Evolutionary conservation across 1,140 invertebrate genomes (phyloP), one percentile per base, ranked within the genome.

Genomic region (Diuraphis noxia): DNA sequence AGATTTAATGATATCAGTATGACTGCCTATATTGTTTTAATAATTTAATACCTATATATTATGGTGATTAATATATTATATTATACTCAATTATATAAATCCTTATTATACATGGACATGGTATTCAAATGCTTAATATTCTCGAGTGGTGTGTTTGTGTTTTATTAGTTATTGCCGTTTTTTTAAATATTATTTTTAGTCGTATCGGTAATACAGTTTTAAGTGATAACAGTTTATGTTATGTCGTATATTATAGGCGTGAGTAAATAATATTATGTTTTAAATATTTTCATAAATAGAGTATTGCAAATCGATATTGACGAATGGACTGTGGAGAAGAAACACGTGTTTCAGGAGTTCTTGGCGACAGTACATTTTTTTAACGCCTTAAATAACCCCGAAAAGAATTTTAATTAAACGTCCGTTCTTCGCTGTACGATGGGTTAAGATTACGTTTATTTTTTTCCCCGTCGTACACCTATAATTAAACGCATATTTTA

Each of bases 391-490:
- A 90, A 90, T 90, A 90, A 43, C 63, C 40, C 63, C 30, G n/a
- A 34, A 77, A 43, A 79, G 88, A 90, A 90, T 90, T 72, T 90
- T 90, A 90, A 90, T 90, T 90, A 72, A 79, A 79, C 41, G 88
- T 77, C 63, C 30, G 88, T 72, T n/a, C 56, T 30, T 13, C 30
- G 19, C 81, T 40, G 46, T 56, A 40, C 23, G 79, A n/a, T n/a
- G 40, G 17, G 82, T 85, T 46, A 43, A 43, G 46, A 85, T 23
- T 43, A 84, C 41, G 82, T 84, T 84, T 30, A n/a, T 56, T 88
- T 88, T n/a, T 88, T 25, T 9, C 30, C 13, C 40, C 40, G 30
- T n/a, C 38, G 40, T 34, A n/a, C 30, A 34, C 41, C 40, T 85
- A 85, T 85, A 85, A 85, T 85, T 85, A 85, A 85, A 49, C 43